Evolutionary conservation across 1,140 invertebrate species (phyloP).

Genomic region (Heliconius nattereri): DNA sequence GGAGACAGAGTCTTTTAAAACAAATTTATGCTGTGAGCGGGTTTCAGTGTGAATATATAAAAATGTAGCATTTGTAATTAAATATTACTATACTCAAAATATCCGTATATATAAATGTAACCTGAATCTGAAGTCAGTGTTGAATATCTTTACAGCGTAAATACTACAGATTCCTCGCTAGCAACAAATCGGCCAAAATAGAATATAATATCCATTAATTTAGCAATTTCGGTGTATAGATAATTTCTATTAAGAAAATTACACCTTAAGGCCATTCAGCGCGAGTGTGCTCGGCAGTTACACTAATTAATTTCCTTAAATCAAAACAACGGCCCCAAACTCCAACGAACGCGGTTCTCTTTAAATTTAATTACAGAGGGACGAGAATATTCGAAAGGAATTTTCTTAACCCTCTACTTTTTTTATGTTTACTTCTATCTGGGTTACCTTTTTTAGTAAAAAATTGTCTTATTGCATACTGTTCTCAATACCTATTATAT

Average conservation of each 20-base stretch:
- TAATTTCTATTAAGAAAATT: constrained; percentile 50
- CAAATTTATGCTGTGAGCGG: no score
- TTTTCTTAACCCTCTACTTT: constrained; percentile 38
- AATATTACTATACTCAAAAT: no score
- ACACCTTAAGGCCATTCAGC: constrained; percentile 48
- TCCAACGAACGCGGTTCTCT: constrained; percentile 52
- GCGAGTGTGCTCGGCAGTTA: constrained; percentile 55
- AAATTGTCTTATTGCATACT: no score
- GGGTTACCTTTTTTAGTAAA: not conserved
- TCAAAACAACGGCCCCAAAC: constrained; percentile 64
- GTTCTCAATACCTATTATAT: no score
- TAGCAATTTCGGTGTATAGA: constrained; percentile 18
- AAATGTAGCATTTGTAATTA: no score
- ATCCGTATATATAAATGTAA: not conserved
- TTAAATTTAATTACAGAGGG: constrained; percentile 67
- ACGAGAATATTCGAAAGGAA: constrained; percentile 55
- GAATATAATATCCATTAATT: constrained; percentile 14
- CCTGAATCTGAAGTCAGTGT: not conserved
- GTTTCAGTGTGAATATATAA: no score
- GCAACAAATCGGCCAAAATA: not conserved
- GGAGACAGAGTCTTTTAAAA: no score
- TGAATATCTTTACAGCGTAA: constrained; percentile 17
- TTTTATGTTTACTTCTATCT: constrained; percentile 12
- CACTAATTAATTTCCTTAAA: constrained; percentile 72
- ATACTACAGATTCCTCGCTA: not conserved